phyloP scores from a whole-genome alignment of 2,888 invertebrate genomes.

The Lasioglossum morio region DNA sequence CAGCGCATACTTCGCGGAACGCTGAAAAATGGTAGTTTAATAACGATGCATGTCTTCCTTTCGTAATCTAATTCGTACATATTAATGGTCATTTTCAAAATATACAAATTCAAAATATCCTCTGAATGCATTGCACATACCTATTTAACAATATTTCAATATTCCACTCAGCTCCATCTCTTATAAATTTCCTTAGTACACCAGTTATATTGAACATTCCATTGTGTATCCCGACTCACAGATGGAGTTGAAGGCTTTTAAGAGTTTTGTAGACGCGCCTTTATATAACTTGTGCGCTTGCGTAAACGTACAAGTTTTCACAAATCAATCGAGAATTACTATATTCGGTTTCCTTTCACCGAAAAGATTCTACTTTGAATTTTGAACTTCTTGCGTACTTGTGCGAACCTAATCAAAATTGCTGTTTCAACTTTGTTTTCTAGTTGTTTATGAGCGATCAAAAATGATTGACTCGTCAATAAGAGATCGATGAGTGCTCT shows the following conservation, averaged over 20 bases:
- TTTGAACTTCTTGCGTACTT: background rate
- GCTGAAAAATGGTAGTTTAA: slow-evolving; percentile 37
- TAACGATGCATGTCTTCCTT: slow-evolving; percentile 37
- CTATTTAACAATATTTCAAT: slow-evolving; percentile 73
- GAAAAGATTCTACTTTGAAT: background rate
- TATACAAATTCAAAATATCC: slow-evolving; percentile 64
- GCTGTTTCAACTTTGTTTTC: background rate
- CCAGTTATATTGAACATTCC: slow-evolving; percentile 75
- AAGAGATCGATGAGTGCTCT: background rate
- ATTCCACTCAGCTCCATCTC: slow-evolving; percentile 81
- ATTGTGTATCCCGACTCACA: slow-evolving; percentile 76
- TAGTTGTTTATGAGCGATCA: background rate
- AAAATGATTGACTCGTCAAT: background rate
- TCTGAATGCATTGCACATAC: slow-evolving; percentile 66
- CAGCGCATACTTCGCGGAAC: slow-evolving; percentile 37
- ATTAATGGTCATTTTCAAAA: slow-evolving; percentile 54
- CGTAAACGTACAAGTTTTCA: background rate
- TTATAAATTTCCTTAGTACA: slow-evolving; percentile 78
- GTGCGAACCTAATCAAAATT: background rate
- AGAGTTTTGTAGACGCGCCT: slow-evolving; percentile 10
- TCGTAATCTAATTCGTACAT: slow-evolving; percentile 12
- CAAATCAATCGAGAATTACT: slow-evolving; percentile 3
- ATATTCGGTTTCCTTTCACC: background rate
- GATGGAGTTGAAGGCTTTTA: slow-evolving; percentile 75
- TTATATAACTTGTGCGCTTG: background rate